Evolutionary conservation across 2,113 vertebrate species (phyloP).

Genomic region (Coryphaenoides rupestris): DNA sequence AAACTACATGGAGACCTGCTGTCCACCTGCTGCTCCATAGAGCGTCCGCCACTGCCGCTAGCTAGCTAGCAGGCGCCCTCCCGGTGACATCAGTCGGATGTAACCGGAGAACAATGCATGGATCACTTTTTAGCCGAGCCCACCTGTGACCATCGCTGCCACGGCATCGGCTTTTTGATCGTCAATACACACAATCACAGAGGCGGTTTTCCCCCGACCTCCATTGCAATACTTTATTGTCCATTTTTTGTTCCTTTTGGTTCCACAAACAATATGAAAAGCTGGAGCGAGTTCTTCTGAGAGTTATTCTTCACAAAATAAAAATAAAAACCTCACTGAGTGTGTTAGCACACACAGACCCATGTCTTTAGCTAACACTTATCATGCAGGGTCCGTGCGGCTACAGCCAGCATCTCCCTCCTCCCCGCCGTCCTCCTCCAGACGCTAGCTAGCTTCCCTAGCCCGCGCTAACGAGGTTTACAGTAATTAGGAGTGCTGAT

Average conservation of each 20-base stretch:
- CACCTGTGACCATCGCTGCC: conserved; percentile 4
- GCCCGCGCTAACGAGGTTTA: conserved; percentile 59
- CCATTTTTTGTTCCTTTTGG: no score
- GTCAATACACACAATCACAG: background rate
- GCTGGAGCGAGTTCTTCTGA: background rate
- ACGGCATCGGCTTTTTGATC: conserved; percentile 5
- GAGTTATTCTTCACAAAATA: no score
- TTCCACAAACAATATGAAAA: conserved; percentile 21
- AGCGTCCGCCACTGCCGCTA: conserved; percentile 38
- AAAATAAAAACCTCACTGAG: background rate
- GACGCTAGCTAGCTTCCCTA: conserved; percentile 54
- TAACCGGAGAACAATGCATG: conserved; percentile 19
- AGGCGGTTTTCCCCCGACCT: no score
- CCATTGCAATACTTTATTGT: no score
- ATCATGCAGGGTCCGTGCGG: conserved; percentile 7
- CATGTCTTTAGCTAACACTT: conserved; percentile 11
- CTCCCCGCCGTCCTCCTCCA: conserved; percentile 38
- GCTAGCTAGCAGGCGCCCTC: conserved; percentile 9
- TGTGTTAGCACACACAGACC: conserved; percentile 15
- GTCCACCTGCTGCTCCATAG: conserved; percentile 66
- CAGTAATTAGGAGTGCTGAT: conserved; percentile 72
- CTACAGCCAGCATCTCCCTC: no score
- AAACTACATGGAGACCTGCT: conserved; percentile 68
- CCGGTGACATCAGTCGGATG: conserved; percentile 13
- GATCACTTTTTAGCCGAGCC: background rate